Percentiles rank a stretch among this genome's conserved stretches.
These are phyloP conservation scores for Dione vanillae DNA, from an alignment of 2,888 invertebrate species.

Conservation along the genomic window DNA sequence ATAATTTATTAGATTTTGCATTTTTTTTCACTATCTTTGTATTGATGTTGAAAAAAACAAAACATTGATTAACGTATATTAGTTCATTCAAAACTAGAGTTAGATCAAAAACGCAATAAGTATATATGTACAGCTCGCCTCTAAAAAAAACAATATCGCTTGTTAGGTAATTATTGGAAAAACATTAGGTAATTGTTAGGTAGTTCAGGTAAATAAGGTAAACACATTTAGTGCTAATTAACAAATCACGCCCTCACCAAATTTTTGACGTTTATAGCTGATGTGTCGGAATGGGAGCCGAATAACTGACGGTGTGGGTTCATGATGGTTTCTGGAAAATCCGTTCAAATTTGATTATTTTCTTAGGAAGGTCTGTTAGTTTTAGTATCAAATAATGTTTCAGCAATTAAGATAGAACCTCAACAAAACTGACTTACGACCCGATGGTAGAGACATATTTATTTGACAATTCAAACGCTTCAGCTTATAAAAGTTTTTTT, in stretches of 20 bases:
- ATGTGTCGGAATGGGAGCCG: constrained; percentile 87
- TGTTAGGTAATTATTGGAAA: background rate
- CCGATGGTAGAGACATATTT: too few relatives aligned
- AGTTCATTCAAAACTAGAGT: too few relatives aligned
- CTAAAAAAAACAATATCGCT: background rate
- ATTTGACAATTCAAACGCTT: too few relatives aligned
- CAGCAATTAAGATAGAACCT: too few relatives aligned
- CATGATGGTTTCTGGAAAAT: constrained; percentile 62
- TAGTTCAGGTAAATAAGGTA: background rate
- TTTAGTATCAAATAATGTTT: too few relatives aligned
- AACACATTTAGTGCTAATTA: constrained; percentile 3
- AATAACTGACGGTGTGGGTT: constrained; percentile 68
- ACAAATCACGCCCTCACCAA: constrained; percentile 70
- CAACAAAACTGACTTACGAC: too few relatives aligned
- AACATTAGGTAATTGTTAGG: background rate
- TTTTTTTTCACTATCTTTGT: background rate
- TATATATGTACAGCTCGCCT: background rate
- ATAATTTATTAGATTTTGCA: too few relatives aligned
- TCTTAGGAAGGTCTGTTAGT: background rate
- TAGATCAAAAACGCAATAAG: background rate
- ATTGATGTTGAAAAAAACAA: too few relatives aligned
- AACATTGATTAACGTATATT: too few relatives aligned
- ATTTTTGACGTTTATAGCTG: constrained; percentile 82
- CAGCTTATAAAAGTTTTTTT: too few relatives aligned
- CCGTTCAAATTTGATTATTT: background rate